Evolutionary conservation across 2,797 vertebrate species (phyloP).

Genomic region (Cichlasoma orientale): DNA sequence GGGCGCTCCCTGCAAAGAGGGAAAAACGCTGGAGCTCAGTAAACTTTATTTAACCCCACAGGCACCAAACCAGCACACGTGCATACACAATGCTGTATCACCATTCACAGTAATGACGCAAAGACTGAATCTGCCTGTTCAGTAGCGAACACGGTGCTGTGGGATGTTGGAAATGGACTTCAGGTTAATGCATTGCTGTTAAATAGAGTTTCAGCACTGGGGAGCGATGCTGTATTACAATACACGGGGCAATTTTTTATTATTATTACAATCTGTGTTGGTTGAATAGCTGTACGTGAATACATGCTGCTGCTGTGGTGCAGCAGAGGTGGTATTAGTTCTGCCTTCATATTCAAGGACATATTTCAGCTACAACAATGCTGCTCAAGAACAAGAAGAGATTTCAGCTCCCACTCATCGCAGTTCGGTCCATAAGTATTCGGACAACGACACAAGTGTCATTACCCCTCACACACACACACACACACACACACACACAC

Average conservation of each 20-base stretch:
- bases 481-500: too few species aligned
- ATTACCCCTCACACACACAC: too few species aligned
- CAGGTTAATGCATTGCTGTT: constrained; percentile 28
- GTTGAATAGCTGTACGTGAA: constrained; percentile 27
- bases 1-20: constrained; percentile 7
- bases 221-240: constrained; percentile 21
- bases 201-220: constrained; percentile 33
- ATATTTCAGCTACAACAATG: not conserved
- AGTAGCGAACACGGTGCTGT: constrained; percentile 29
- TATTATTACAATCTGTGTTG: not conserved
- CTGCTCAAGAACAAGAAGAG: not conserved
- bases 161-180: constrained; percentile 26
- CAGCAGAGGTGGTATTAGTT: not conserved
- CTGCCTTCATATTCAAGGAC: not conserved
- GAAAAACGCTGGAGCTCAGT: constrained; percentile 29
- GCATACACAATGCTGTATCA: constrained; percentile 7
- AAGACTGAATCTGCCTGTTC: constrained; percentile 27
- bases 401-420: not conserved
- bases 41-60: constrained; percentile 29
- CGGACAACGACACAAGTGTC: not conserved
- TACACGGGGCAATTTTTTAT: constrained; percentile 6
- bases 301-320: not conserved
- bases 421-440: not conserved
- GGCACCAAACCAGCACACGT: constrained; percentile 29
- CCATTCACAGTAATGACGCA: constrained; percentile 16